These are phyloP conservation scores for Lycaon pictus DNA, from an alignment of 2,113 vertebrate genomes.

Conservation along the genomic window DNA sequence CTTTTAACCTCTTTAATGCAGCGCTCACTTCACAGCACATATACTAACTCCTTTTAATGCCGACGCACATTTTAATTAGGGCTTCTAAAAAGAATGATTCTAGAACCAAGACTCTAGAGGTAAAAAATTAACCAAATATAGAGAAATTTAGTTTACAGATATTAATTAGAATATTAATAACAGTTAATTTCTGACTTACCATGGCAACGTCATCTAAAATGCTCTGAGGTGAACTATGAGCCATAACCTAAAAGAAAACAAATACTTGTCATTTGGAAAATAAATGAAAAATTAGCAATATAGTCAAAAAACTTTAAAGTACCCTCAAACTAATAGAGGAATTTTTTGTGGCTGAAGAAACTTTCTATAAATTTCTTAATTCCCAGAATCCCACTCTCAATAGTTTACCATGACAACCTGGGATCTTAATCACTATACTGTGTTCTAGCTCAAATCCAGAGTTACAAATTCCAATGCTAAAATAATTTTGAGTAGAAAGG, in stretches of 20 bases:
- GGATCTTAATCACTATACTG: not conserved
- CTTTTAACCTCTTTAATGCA: not conserved
- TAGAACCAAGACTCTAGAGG: not conserved
- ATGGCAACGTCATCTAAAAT: slow-evolving; percentile 99
- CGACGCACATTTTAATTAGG: slow-evolving; percentile 37
- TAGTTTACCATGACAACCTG: not conserved
- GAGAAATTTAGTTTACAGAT: not conserved
- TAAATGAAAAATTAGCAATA: not conserved
- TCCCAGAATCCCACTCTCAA: not conserved
- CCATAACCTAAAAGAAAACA: slow-evolving; percentile 94
- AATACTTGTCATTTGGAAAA: slow-evolving; percentile 57
- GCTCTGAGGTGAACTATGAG: slow-evolving; percentile 97
- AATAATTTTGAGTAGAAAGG: not conserved
- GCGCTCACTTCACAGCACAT: too few species aligned
- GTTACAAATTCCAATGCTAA: not conserved
- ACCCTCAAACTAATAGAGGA: not conserved
- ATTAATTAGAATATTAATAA: not conserved
- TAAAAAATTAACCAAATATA: slow-evolving; percentile 35
- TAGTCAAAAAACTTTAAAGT: not conserved
- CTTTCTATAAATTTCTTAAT: slow-evolving; percentile 9
- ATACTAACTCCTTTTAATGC: not conserved
- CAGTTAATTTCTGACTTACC: slow-evolving; percentile 90
- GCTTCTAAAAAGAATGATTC: not conserved
- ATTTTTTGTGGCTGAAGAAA: not conserved
- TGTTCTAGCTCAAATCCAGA: not conserved